These are phyloP conservation scores for Tetragonisca angustula DNA, from an alignment of 2,888 invertebrate species.

Conservation along the genomic window DNA sequence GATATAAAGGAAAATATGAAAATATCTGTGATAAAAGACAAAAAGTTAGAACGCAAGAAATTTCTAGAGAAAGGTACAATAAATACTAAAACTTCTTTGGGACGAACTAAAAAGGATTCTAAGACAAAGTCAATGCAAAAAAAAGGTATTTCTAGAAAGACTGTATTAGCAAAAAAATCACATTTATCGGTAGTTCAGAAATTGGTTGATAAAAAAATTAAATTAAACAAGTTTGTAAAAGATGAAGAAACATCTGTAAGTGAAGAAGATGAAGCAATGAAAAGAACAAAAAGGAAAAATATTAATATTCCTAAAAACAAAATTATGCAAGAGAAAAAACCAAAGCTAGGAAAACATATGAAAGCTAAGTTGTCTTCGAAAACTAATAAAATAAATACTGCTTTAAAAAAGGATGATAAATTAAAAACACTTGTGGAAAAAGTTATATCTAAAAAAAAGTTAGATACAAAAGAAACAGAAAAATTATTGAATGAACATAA, in stretches of 20 bases:
- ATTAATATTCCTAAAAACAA: conserved; percentile 72
- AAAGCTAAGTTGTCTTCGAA: conserved; percentile 78
- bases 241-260: conserved; percentile 65
- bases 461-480: conserved; percentile 74
- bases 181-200: conserved; percentile 78
- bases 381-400: conserved; percentile 71
- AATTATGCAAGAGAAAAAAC: conserved; percentile 75
- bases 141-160: conserved; percentile 75
- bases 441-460: conserved; percentile 74
- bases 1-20: conserved; percentile 76
- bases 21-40: conserved; percentile 76
- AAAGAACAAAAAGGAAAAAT: conserved; percentile 76
- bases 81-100: conserved; percentile 52
- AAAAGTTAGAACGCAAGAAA: conserved; percentile 80
- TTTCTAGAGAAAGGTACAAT: conserved; percentile 73
- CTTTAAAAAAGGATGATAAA: conserved; percentile 77
- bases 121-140: conserved; percentile 75
- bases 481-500: conserved; percentile 67
- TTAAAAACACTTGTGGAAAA: conserved; percentile 77
- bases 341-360: conserved; percentile 79
- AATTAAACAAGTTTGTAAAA: conserved; percentile 78
- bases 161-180: conserved; percentile 77
- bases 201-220: conserved; percentile 80
- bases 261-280: conserved; percentile 68
- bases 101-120: conserved; percentile 74